Evolutionary conservation across 2,797 vertebrate species (phyloP), one percentile per base, ranked within the genome.

Genomic region (Sebastes hubbsi): DNA sequence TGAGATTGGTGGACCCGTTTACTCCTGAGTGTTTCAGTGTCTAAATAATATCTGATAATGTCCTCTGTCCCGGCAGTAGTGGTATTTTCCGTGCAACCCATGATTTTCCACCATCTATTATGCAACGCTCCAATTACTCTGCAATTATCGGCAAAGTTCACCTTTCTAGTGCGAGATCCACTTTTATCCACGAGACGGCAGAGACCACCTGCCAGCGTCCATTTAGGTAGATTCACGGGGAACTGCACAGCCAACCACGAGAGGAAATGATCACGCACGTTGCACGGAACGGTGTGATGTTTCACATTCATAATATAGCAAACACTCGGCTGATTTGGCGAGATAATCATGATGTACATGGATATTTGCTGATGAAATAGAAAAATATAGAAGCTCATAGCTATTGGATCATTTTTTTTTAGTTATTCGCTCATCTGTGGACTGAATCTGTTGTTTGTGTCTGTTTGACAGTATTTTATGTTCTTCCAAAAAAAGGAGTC

Each of bases 191-290:
- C 0, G 36, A 75, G 65, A 58, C 56, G 55, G 49, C 32, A 0
- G 70, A 66, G 66, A 69, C 74, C 69, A 68, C 70, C 80, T 82
- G 83, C 67, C 74, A 60, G 71, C 74, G 72, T 73, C 67, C 27
- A 64, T 68, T 75, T 60, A 67, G 34, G 4, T 46, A 46, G 4
- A 64, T 74, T 77, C 65, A 8, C 4, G 46, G 46, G 58, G 34
- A 73, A 61, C 10, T 12, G 58, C 63, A 42, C 80, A 65, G 67
- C 46, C 30, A 6, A 49, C 30, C 79, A 3, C 77, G 63, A 86
- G 70, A n/a, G 68, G 14, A 72, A 52, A 38, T 12, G 8, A 27
- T 49, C n/a, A 20, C 1, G 49, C 30, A 6, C 5, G 18, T 22
- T 0, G 36, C 30, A 6, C 18, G 18, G 14, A 36, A 29, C 27